Base-by-base conservation (phyloP, 2,888 invertebrate species). In the Agrypnus murinus region DNA sequence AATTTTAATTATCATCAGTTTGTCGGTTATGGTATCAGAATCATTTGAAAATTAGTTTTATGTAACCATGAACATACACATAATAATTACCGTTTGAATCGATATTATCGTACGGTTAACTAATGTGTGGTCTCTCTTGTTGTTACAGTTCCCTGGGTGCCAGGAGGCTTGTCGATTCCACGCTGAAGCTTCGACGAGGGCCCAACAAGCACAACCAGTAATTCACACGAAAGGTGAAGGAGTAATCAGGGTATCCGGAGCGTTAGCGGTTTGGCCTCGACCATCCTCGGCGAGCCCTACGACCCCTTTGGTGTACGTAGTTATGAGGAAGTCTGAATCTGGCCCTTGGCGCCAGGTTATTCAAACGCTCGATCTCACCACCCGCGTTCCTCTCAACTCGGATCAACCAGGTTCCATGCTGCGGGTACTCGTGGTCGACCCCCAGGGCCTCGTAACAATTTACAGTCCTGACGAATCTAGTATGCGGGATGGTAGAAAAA, bases 91-190 rank as follows among this genome's bases (percentile, higher is more conserved):
- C 50, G 40, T 36, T 50, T 36, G 46, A 12, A 58, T 58, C 40
- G 34, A 55, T 43, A 19, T 43, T 40, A 59, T 59, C 43, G 43
- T 43, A 36, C 25, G 32, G n/a, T 12, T 63, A n/a, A 63, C 5
- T 63, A 63, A 63, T 63, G 38, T 38, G 63, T 36, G 43, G 50
- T 62, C 70, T 66, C 72, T 67, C 25, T 71, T 69, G 80, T 81
- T 78, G 74, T 88, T 87, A 65, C 89, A 92, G 92, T 91, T 91
- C 81, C 90, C 91, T 62, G 92, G 92, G 58, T 92, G 92, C 83
- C 91, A 91, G 84, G 90, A 91, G 77, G 92, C 92, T 31, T 92
- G 92, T 82, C 88, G 90, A 77, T 92, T 92, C 81, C 92, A 92
- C 82, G 87, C 88, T 53, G 90, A 90, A 84, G 90, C 89, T 25